Base-by-base conservation (phyloP, 2,888 invertebrate genomes). In the Drosophila mimetica region DNA sequence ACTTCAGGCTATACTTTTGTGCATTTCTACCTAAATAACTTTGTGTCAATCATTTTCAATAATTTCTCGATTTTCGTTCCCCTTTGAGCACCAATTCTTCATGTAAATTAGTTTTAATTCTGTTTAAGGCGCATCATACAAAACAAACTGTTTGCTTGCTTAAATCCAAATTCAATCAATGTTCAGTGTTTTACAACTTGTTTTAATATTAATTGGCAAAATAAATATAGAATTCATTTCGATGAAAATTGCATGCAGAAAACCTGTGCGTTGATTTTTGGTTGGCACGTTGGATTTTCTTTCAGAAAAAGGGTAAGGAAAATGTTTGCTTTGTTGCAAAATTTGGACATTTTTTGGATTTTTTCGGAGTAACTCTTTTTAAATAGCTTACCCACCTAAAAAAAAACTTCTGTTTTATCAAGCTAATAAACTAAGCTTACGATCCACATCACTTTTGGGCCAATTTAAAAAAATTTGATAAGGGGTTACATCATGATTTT, bases 181-280 rank as follows among this genome's bases (percentile, higher is more conserved):
- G 58, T 73, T 64, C 47, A 54, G 22, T 69, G 50, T 60, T 52
- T 54, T 71, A 30, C 47, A 54, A 50, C 60, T 70, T 66, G 74
- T 73, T 69, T 58, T 74, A 63, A 61, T 71, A 52, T 64, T 69
- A 42, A 66, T 73, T 67, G 52, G 74, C 75, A 64, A 73, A 74
- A 74, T 77, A 77, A 74, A 77, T 61, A 60, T 59, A 71, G 7
- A 82, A 48, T 18, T 78, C 71, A 76, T 77, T 76, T 71, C 54
- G 48, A 76, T 76, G 73, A 52, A 58, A 16, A 34, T 71, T 52
- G 51, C 74, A 74, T 69, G 69, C 74, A 69, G 36, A 51, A 61
- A 44, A 18, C 11, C 9, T 22, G 13, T 22, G 8, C 7, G 8
- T 6, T 1, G 5, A 8, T 30, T 42, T 6, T 60, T 18, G 2